These are phyloP conservation scores for Pseudanteris insignis DNA, from an alignment of 2,888 invertebrate species.

Conservation along the genomic window DNA sequence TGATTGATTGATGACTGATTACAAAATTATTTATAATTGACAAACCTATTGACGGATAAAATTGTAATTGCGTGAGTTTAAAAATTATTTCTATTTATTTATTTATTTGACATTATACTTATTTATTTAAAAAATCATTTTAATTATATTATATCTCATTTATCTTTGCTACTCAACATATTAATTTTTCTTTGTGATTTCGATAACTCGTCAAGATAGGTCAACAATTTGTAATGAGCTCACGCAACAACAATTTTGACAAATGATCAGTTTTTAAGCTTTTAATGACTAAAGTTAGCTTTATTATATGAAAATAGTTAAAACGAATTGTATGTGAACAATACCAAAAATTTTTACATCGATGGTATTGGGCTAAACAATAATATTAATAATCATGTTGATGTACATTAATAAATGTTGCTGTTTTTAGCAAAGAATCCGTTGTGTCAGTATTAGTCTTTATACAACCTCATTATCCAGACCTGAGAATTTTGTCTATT, in stretches of 20 bases:
- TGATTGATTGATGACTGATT: slow-evolving; percentile 10
- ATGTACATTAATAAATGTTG: slow-evolving; percentile 65
- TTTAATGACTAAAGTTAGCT: slow-evolving; percentile 52
- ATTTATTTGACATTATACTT: no score
- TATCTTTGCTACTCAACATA: no score
- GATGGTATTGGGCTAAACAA: slow-evolving; percentile 43
- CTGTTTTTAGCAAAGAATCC: slow-evolving; percentile 61
- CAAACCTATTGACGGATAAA: slow-evolving; percentile 1
- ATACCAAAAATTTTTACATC: slow-evolving; percentile 29
- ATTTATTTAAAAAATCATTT: no score
- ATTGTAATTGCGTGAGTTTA: slow-evolving; percentile 22
- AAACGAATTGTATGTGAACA: slow-evolving; percentile 44
- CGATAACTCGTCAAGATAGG: no score
- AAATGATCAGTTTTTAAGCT: slow-evolving; percentile 1
- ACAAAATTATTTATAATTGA: slow-evolving; percentile 16
- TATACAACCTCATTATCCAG: slow-evolving; percentile 56
- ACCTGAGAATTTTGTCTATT: slow-evolving; percentile 22
- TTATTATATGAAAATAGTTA: slow-evolving; percentile 52
- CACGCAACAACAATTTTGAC: slow-evolving; percentile 19
- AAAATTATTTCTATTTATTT: slow-evolving; percentile 5
- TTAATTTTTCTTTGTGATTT: no score
- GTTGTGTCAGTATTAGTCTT: slow-evolving; percentile 61
- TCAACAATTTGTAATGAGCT: neutral
- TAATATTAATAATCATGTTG: slow-evolving; percentile 46
- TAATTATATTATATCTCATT: no score